phyloP scores from a whole-genome alignment of 53 echinoderm and acorn worm species.

The Henricia sp. region DNA sequence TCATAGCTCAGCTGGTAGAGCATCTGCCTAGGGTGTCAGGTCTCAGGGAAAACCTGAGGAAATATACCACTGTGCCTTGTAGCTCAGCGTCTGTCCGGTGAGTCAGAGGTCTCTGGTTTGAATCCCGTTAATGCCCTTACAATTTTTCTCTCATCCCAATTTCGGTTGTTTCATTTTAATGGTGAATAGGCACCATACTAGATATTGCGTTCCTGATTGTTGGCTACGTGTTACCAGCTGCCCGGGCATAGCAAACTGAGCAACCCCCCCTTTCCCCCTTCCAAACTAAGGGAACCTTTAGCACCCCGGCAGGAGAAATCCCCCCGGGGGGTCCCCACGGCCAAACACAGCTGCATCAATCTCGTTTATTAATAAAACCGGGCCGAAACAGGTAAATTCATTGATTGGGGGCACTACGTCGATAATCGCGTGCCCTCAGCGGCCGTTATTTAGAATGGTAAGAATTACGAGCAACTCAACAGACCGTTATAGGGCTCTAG shows the following conservation, averaged over 20 bases:
- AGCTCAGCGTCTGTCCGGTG: no score
- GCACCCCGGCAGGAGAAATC: conserved; percentile 7
- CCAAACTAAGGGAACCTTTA: background rate
- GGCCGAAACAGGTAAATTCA: conserved; percentile 57
- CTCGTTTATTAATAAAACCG: conserved; percentile 55
- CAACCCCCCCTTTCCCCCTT: background rate
- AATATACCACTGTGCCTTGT: no score
- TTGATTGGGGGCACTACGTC: conserved; percentile 28
- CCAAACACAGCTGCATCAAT: conserved; percentile 55
- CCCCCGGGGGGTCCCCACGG: conserved; percentile 10
- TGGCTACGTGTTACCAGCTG: conserved; percentile 44
- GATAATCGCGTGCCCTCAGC: conserved; percentile 34
- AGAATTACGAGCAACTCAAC: background rate
- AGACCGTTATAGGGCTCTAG: background rate
- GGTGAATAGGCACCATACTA: no score
- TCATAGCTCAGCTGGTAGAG: no score
- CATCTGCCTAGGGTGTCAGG: no score
- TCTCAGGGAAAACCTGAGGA: no score
- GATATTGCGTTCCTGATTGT: background rate
- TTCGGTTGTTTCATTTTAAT: no score
- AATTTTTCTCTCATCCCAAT: no score
- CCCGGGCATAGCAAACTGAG: background rate
- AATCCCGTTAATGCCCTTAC: no score
- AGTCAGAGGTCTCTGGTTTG: no score
- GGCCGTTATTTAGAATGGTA: conserved; percentile 32